These are phyloP conservation scores for Arrhamphus sclerolepis DNA, from an alignment of 2,797 vertebrate species.

Conservation along the genomic window DNA sequence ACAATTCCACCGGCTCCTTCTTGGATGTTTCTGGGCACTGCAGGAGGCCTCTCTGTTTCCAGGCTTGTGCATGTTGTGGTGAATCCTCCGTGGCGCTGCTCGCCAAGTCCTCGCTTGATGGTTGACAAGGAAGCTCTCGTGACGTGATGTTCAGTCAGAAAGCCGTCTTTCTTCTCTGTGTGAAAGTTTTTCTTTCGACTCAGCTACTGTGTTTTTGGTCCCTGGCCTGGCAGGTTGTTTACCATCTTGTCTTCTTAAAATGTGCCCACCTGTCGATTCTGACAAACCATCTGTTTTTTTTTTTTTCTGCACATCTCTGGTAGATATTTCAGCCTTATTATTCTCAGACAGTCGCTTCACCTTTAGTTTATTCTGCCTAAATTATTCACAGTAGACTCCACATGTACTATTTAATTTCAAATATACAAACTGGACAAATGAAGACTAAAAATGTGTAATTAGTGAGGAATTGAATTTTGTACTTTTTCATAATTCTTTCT, in stretches of 20 bases:
- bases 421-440: neutral
- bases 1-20: neutral
- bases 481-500: too few species aligned
- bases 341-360: neutral
- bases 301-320: neutral
- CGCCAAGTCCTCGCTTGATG: conserved; percentile 7
- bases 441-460: neutral
- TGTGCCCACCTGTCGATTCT: neutral
- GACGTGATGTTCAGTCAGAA: neutral
- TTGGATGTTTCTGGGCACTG: neutral
- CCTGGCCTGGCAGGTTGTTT: neutral
- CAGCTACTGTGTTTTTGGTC: neutral
- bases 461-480: neutral
- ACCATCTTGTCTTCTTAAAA: neutral
- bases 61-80: neutral
- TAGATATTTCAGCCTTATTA: neutral
- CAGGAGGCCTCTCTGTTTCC: conserved; percentile 14
- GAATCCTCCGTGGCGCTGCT: conserved; percentile 11
- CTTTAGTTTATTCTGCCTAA: neutral
- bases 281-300: neutral
- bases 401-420: neutral
- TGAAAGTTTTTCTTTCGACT: neutral
- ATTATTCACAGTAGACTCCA: too few species aligned
- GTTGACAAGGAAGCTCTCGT: conserved; percentile 10
- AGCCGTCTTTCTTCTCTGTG: conserved; percentile 5